Conservation (phyloP, 2,888 invertebrate species). For the Deilephila porcellus region DNA sequence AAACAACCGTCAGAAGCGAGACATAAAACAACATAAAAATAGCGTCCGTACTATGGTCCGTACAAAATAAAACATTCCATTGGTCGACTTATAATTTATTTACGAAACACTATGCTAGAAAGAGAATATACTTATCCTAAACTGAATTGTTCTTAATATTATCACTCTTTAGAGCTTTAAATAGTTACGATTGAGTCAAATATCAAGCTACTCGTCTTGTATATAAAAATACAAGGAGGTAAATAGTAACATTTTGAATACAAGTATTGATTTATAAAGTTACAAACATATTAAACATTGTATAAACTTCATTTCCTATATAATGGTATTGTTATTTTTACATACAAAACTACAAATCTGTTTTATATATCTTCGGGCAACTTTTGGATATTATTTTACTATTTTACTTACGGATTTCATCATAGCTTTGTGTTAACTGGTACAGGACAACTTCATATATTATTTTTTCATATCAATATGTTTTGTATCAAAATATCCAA, state of each 20-base stretch:
- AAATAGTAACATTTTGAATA: not conserved
- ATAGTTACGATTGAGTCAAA: slow-evolving; percentile 39
- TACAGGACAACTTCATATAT: not conserved
- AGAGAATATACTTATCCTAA: slow-evolving; percentile 49
- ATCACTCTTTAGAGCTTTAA: slow-evolving; percentile 41
- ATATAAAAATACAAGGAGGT: slow-evolving; percentile 25
- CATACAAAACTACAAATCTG: not conserved
- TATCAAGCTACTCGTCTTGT: not conserved
- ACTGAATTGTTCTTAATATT: slow-evolving; percentile 52
- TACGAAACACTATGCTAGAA: slow-evolving; percentile 49
- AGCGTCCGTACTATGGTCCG: no score
- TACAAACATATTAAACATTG: slow-evolving; percentile 1
- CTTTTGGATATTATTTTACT: not conserved
- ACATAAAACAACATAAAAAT: not conserved
- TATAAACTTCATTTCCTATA: not conserved
- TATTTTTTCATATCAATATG: not conserved
- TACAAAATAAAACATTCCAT: slow-evolving; percentile 10
- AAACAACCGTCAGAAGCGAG: not conserved
- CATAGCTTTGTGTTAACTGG: not conserved
- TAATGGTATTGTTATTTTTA: not conserved
- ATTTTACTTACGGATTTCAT: not conserved
- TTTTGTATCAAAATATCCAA: not conserved
- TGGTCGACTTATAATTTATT: slow-evolving; percentile 41
- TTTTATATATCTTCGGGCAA: not conserved
- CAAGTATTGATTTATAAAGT: not conserved